Conservation (phyloP, 2,888 invertebrate species). For the Odontomyia ornata region DNA sequence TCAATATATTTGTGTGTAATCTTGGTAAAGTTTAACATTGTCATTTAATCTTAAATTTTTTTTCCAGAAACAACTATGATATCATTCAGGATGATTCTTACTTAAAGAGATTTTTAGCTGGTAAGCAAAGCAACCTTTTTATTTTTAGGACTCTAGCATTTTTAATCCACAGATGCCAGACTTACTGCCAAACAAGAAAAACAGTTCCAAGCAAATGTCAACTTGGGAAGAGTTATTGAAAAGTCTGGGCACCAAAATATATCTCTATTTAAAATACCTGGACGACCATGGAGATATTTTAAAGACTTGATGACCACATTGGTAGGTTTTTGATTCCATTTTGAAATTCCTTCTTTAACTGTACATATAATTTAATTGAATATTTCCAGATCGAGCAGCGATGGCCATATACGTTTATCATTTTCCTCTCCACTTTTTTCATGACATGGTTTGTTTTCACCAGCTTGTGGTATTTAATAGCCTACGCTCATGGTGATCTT, state of each 20-base stretch:
- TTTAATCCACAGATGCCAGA: background rate
- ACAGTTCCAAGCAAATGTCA: background rate
- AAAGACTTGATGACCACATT: constrained; percentile 88
- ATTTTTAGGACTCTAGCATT: background rate
- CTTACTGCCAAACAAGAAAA: background rate
- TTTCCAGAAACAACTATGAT: constrained; percentile 17
- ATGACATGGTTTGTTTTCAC: constrained; percentile 83
- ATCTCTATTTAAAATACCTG: constrained; percentile 63
- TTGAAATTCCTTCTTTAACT: background rate
- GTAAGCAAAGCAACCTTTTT: background rate
- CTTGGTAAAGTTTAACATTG: too few relatives aligned
- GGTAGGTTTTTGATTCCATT: constrained; percentile 66
- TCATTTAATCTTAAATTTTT: background rate
- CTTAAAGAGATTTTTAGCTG: background rate
- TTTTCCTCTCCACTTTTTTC: constrained; percentile 87
- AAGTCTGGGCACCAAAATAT: constrained; percentile 62
- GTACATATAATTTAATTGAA: background rate
- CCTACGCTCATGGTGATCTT: constrained; percentile 81
- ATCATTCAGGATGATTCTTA: background rate
- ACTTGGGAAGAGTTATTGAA: constrained; percentile 56
- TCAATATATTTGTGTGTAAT: too few relatives aligned
- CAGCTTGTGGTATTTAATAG: constrained; percentile 79
- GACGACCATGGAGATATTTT: constrained; percentile 77
- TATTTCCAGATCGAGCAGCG: constrained; percentile 72
- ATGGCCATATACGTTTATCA: constrained; percentile 91